Evolutionary conservation across 2,797 vertebrate species (phyloP), one percentile per base, ranked within the genome.

Genomic region (Gouania willdenowi): DNA sequence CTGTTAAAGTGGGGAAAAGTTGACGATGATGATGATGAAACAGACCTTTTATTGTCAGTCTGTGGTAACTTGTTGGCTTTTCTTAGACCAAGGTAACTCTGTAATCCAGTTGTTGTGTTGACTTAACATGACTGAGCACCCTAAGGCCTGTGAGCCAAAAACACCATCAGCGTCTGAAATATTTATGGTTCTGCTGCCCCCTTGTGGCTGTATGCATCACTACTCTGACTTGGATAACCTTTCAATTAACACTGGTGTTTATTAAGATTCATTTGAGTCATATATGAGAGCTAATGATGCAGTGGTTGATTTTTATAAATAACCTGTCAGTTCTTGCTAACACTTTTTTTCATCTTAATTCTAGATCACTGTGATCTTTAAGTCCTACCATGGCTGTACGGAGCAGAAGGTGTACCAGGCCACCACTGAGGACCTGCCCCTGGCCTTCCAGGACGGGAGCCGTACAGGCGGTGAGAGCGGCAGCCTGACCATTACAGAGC

Each of bases 401-500:
- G 91, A 92, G 33, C 91, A 91, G 79, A 91, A 91, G 63, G 90
- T 90, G 9, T 92, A 91, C 74, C 91, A 92, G 71, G 91, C 91
- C 47, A 90, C 88, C 25, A 90, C 88, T 0, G 88, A 89, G 8
- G 91, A 91, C 34, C 73, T 91, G 24, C 91, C 91, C 0, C 45
- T 84, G 1, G 90, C 90, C 7, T 92, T 92, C 53, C 87, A 87
- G 59, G 91, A 92, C 0, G 90, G 91, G 11, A 83, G 85, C 2
- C 80, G 84, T 8, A 87, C 71, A 0, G 86, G 89, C 0, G 87
- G 88, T 0, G 83, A 84, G 15, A 85, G 79, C 3, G 73, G 84
- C 51, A 90, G 90, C 57, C 81, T 92, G 66, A 77, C 66, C 40
- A 87, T 92, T 9, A 23, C 52, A 0, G 90, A 90, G 66, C 76